Conservation (phyloP, 2,113 vertebrate genomes). For the Gila orcuttii region DNA sequence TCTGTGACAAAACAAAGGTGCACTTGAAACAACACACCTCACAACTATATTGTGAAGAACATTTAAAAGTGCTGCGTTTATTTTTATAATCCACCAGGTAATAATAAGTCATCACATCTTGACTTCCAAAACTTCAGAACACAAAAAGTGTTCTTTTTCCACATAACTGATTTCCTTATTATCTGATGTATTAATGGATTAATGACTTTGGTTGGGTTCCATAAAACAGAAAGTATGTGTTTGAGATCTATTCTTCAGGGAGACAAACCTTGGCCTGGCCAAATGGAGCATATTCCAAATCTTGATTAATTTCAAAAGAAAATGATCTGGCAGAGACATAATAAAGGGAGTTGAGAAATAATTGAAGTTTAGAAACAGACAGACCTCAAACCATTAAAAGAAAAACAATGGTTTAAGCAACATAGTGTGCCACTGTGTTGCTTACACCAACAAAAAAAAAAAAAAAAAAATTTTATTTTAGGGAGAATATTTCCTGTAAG, state of each 20-base stretch:
- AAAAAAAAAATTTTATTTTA: too few relatives aligned
- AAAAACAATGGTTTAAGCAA: neutral
- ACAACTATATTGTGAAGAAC: neutral
- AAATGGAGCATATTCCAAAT: neutral
- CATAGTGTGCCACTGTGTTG: neutral
- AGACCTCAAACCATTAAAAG: neutral
- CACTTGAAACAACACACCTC: neutral
- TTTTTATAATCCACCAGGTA: neutral
- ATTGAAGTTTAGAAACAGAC: neutral
- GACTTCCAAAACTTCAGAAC: too few relatives aligned
- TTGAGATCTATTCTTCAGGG: neutral
- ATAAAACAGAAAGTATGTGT: neutral
- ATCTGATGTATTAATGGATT: neutral
- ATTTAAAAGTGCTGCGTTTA: neutral
- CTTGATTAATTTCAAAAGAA: neutral
- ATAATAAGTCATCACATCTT: neutral
- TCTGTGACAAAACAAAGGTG: slow-evolving; percentile 71
- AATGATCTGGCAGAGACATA: neutral
- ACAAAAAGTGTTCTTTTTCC: neutral
- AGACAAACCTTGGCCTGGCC: neutral
- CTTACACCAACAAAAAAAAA: too few relatives aligned
- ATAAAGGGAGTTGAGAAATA: neutral
- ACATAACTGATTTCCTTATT: neutral
- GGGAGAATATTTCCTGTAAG: too few relatives aligned
- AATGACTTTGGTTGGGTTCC: neutral